Conservation (phyloP, 1,140 invertebrate species). For the Apis cerana region DNA sequence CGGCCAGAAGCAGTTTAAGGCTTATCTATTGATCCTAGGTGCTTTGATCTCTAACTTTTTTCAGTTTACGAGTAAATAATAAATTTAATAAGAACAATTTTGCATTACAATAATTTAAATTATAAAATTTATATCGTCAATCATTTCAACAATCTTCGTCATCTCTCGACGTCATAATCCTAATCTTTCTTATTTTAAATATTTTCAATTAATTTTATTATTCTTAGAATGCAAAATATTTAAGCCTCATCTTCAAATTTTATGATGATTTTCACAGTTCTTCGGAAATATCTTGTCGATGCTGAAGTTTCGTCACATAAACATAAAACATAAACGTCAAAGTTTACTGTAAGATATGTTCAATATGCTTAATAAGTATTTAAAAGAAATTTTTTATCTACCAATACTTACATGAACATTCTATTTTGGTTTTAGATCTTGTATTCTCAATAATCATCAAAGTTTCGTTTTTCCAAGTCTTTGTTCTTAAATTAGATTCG, state of each 20-base stretch:
- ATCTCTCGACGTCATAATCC: neutral
- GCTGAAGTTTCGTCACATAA: neutral
- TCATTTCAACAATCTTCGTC: neutral
- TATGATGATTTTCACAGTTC: neutral
- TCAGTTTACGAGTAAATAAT: neutral
- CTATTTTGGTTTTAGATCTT: neutral
- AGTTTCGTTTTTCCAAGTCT: conserved; percentile 25
- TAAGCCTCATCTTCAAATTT: neutral
- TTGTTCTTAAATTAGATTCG: conserved; percentile 21
- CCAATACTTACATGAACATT: neutral
- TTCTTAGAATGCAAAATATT: neutral
- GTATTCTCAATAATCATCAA: conserved; percentile 27
- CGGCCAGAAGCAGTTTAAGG: conserved; percentile 4
- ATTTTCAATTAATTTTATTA: conserved; percentile 3
- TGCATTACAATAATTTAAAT: neutral
- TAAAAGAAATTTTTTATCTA: neutral
- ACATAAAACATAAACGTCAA: too few species aligned
- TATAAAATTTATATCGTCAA: neutral
- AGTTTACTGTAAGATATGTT: neutral
- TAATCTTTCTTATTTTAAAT: too few species aligned
- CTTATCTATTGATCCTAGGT: neutral
- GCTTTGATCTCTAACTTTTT: neutral
- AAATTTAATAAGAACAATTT: neutral
- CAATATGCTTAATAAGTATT: neutral
- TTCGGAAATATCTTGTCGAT: neutral